phyloP scores from a whole-genome alignment of 1,140 invertebrate species.

The Diabrotica virgifera region DNA sequence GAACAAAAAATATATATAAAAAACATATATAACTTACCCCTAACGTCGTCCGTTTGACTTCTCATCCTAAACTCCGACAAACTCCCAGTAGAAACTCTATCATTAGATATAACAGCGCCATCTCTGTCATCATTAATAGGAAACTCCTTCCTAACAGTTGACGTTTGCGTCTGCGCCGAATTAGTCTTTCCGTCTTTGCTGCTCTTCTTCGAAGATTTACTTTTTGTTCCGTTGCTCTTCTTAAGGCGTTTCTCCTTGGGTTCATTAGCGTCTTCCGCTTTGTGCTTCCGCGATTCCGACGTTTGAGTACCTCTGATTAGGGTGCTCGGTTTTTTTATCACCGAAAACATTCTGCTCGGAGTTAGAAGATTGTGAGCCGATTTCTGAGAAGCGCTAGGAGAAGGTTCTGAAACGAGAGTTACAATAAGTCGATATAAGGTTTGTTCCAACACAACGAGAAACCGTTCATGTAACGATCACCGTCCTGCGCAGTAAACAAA shows the following conservation, averaged over 20 bases:
- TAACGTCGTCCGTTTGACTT: too few species aligned
- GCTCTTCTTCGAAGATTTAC: background rate
- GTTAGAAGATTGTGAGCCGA: conserved; percentile 29
- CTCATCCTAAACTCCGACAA: background rate
- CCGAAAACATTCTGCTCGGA: conserved; percentile 36
- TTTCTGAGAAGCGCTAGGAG: conserved; percentile 4
- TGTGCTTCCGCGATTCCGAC: conserved; percentile 33
- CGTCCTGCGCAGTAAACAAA: too few species aligned
- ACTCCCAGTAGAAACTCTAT: background rate
- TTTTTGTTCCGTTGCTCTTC: background rate
- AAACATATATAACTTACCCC: too few species aligned
- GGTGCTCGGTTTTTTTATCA: conserved; percentile 31
- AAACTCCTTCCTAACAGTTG: background rate
- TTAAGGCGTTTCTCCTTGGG: conserved; percentile 27
- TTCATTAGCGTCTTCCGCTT: conserved; percentile 18
- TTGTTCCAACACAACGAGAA: too few species aligned
- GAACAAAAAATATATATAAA: too few species aligned
- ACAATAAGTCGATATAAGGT: too few species aligned
- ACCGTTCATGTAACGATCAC: too few species aligned
- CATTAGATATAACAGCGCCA: background rate
- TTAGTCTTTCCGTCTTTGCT: background rate
- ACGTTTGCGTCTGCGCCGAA: background rate
- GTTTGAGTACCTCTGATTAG: conserved; percentile 35
- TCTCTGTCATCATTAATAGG: background rate
- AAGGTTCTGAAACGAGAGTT: too few species aligned